These are phyloP conservation scores for Siniperca chuatsi DNA, from an alignment of 2,113 vertebrate species.

Conservation along the genomic window DNA sequence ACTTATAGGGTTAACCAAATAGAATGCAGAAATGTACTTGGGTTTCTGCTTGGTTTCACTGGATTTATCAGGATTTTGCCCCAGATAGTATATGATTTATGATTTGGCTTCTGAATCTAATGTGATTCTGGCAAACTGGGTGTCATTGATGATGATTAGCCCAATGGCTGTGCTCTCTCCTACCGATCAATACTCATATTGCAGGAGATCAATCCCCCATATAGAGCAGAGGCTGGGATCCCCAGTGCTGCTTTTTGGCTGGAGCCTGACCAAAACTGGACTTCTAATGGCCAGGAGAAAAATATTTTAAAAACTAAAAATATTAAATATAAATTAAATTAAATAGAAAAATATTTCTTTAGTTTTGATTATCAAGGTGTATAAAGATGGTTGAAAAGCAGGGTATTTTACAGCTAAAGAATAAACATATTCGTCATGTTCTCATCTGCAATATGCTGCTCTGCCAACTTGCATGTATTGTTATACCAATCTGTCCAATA, in stretches of 20 bases:
- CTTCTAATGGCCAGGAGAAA: not conserved
- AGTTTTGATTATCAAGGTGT: not conserved
- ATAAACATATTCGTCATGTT: not conserved
- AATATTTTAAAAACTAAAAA: too few species aligned
- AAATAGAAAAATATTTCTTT: not conserved
- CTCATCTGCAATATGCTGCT: constrained; percentile 10
- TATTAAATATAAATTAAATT: too few species aligned
- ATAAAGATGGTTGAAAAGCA: not conserved
- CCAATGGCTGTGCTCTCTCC: constrained; percentile 48
- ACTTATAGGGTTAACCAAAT: not conserved
- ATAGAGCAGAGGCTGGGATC: constrained; percentile 35
- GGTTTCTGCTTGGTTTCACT: not conserved
- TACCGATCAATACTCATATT: constrained; percentile 75
- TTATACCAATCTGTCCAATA: constrained; percentile 34
- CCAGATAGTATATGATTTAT: constrained; percentile 6
- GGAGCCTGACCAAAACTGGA: constrained; percentile 16
- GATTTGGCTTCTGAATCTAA: constrained; percentile 29
- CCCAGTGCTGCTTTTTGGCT: constrained; percentile 11
- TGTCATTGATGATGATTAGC: constrained; percentile 62
- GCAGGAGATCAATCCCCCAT: constrained; percentile 56
- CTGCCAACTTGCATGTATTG: not conserved
- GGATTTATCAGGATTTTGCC: not conserved
- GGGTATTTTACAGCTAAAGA: not conserved
- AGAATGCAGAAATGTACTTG: not conserved
- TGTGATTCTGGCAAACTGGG: constrained; percentile 43